A percentile compares a stretch with the other conserved stretches of the same genome.
Evolutionary conservation across 2,888 invertebrate genomes (phyloP).

Genomic region (Perizoma affinitatum): DNA sequence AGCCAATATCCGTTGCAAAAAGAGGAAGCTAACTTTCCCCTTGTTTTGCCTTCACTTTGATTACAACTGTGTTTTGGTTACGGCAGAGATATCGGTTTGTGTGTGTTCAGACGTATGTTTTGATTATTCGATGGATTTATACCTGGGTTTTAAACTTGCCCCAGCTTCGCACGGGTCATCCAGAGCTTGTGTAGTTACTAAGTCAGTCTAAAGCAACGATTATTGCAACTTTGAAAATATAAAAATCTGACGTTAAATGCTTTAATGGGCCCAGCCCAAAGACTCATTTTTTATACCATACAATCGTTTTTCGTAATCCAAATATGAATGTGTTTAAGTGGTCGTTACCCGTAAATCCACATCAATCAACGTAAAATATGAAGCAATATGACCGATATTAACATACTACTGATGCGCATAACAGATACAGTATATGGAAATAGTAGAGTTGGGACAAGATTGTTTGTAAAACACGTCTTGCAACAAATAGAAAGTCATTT

Average conservation of each 20-base stretch:
- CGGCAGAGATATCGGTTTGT: conserved; percentile 16
- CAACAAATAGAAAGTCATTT: too few relatives aligned
- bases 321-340: conserved; percentile 4
- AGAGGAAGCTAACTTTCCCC: conserved; percentile 40
- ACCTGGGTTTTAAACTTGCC: too few relatives aligned
- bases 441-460: conserved; percentile 5
- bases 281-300: too few relatives aligned
- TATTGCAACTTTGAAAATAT: too few relatives aligned
- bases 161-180: too few relatives aligned
- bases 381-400: conserved; percentile 32
- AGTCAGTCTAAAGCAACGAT: too few relatives aligned
- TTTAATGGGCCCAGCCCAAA: too few relatives aligned
- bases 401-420: conserved; percentile 26
- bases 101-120: conserved; percentile 1
- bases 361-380: conserved; percentile 37
- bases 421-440: conserved; percentile 28
- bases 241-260: too few relatives aligned
- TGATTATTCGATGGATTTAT: background rate
- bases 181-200: too few relatives aligned
- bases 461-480: too few relatives aligned
- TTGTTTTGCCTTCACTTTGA: conserved; percentile 52
- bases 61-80: conserved; percentile 37
- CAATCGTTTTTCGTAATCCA: too few relatives aligned
- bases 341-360: conserved; percentile 14
- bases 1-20: conserved; percentile 56